phyloP scores from a whole-genome alignment of 2,797 vertebrate genomes.

The Phalanger gymnotis region DNA sequence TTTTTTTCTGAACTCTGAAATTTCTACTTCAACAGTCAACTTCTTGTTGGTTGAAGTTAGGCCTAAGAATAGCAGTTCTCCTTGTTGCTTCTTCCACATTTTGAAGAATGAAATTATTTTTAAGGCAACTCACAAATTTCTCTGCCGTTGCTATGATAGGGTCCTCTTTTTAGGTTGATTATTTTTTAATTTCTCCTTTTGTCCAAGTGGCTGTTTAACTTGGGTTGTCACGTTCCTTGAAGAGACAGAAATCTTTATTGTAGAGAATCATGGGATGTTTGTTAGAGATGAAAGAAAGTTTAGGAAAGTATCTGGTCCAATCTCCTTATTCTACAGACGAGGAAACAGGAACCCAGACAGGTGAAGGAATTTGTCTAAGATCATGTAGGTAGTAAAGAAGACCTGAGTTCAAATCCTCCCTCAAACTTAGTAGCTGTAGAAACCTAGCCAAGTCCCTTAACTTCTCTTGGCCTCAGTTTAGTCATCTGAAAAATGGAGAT shows the following conservation, averaged over 20 bases:
- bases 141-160: background rate
- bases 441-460: background rate
- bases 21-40: background rate
- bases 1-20: background rate
- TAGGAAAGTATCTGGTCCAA: background rate
- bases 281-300: background rate
- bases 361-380: slow-evolving; percentile 20
- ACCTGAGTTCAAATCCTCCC: background rate
- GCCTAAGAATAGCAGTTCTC: background rate
- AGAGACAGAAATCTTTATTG: background rate
- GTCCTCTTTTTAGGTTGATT: background rate
- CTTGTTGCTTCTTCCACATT: background rate
- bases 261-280: background rate
- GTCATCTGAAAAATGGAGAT: background rate
- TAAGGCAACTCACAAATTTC: background rate
- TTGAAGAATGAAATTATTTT: background rate
- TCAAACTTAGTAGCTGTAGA: background rate
- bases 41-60: background rate
- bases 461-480: background rate
- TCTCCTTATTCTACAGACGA: background rate
- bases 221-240: background rate
- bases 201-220: background rate
- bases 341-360: background rate
- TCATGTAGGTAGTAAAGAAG: background rate
- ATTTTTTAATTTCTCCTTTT: background rate